Percentiles rank a stretch among this genome's conserved stretches.
Evolutionary conservation across 2,113 vertebrate species (phyloP).

Genomic region (Osmerus mordax): DNA sequence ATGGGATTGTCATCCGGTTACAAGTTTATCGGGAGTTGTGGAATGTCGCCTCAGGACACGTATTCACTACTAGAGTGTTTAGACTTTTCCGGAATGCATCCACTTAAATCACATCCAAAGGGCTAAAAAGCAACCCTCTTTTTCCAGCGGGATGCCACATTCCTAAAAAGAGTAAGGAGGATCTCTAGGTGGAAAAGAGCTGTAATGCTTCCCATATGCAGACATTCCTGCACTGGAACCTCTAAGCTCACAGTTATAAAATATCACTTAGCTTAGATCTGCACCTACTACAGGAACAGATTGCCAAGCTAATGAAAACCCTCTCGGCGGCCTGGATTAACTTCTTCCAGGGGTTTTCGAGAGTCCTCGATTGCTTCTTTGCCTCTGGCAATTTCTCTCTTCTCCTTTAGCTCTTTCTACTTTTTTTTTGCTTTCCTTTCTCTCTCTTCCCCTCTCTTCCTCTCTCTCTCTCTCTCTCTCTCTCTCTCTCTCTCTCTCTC

Average conservation of each 20-base stretch:
- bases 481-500: too few species aligned
- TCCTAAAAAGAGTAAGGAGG: conserved; percentile 19
- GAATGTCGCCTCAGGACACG: neutral
- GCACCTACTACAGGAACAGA: conserved; percentile 53
- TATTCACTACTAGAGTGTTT: neutral
- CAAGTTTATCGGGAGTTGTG: neutral
- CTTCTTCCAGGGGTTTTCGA: conserved; percentile 56
- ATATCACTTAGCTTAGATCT: conserved; percentile 62
- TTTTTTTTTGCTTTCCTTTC: too few species aligned
- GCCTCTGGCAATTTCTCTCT: conserved; percentile 43
- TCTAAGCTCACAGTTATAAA: conserved; percentile 49
- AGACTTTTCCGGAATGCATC: conserved; percentile 7
- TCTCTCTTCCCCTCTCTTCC: too few species aligned
- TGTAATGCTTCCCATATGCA: conserved; percentile 49
- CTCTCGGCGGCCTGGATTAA: conserved; percentile 59
- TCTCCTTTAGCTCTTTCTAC: neutral
- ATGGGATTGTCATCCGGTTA: neutral
- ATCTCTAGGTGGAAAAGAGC: conserved; percentile 10
- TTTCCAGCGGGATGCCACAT: conserved; percentile 8
- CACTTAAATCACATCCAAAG: conserved; percentile 11
- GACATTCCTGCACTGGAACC: conserved; percentile 43
- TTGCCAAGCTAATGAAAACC: conserved; percentile 65
- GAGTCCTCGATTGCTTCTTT: conserved; percentile 59
- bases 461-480: too few species aligned
- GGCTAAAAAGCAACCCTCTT: neutral